A percentile compares a stretch with the other conserved stretches of the same genome.
Conservation (phyloP, 2,113 vertebrate genomes). For the Nannospalax galili region DNA sequence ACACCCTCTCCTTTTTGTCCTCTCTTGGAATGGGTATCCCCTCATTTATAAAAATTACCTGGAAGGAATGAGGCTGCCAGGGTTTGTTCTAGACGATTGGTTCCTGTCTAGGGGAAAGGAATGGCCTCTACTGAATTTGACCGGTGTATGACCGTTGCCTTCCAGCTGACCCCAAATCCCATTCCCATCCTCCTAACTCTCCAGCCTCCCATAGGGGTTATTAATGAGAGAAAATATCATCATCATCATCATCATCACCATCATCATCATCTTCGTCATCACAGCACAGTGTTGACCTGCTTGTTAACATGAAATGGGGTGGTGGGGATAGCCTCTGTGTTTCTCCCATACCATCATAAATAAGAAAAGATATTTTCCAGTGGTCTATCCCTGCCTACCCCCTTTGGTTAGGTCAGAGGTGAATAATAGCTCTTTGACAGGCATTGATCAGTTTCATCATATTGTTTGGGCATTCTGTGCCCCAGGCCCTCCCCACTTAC, state of each 20-base stretch:
- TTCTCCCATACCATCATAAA: constrained; percentile 66
- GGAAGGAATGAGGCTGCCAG: constrained; percentile 93
- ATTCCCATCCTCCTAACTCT: constrained; percentile 85
- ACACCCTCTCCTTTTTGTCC: constrained; percentile 83
- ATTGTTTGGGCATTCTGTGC: constrained; percentile 60
- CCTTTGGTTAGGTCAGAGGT: constrained; percentile 77
- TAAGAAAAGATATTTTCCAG: constrained; percentile 70
- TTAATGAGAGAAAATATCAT: constrained; percentile 88
- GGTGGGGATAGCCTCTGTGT: constrained; percentile 56
- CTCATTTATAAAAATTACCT: constrained; percentile 99
- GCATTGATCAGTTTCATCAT: constrained; percentile 73
- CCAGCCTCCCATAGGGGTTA: constrained; percentile 85
- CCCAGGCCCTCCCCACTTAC: constrained; percentile 64
- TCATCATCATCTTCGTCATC: constrained; percentile 76
- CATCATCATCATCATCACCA: constrained; percentile 74
- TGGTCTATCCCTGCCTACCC: not conserved
- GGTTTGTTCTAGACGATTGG: constrained; percentile 95
- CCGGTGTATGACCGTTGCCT: constrained; percentile 97
- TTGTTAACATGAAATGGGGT: constrained; percentile 78
- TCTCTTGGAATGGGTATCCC: constrained; percentile 86
- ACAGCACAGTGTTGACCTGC: constrained; percentile 69
- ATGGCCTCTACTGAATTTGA: constrained; percentile 96
- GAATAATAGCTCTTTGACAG: constrained; percentile 75
- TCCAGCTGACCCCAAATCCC: constrained; percentile 93
- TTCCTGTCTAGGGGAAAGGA: constrained; percentile 91